phyloP scores from a whole-genome alignment of 2,113 vertebrate genomes.

The Myotis lucifugus region DNA sequence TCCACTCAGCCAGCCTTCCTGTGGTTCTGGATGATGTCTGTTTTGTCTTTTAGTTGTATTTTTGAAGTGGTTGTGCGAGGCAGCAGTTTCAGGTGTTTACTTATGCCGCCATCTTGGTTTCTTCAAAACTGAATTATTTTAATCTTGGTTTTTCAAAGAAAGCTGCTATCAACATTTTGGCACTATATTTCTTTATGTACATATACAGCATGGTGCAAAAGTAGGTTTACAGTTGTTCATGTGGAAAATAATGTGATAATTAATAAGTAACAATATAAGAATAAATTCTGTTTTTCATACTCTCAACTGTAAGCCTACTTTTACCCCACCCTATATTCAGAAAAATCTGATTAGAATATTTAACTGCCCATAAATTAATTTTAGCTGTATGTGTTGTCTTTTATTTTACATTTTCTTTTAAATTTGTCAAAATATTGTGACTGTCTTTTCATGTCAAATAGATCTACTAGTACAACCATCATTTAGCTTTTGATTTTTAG shows the following conservation, averaged over 20 bases:
- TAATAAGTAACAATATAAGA: not conserved
- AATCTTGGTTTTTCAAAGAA: not conserved
- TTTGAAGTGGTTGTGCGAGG: too few species aligned
- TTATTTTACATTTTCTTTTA: not conserved
- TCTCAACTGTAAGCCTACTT: not conserved
- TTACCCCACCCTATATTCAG: not conserved
- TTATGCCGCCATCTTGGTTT: too few species aligned
- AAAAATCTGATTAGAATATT: not conserved
- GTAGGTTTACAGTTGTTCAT: not conserved
- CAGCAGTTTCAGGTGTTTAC: too few species aligned
- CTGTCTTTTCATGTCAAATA: not conserved
- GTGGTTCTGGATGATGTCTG: too few species aligned
- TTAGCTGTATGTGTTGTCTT: not conserved
- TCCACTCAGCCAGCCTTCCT: too few species aligned
- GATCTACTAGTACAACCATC: not conserved
- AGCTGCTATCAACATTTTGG: not conserved
- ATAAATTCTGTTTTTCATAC: not conserved
- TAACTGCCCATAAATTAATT: not conserved
- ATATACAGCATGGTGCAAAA: not conserved
- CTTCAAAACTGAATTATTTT: not conserved
- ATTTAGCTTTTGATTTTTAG: constrained; percentile 39
- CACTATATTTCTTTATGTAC: not conserved
- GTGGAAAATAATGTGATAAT: not conserved
- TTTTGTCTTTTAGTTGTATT: too few species aligned
- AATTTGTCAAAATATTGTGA: constrained; percentile 13